Conservation (phyloP, 2,797 vertebrate species). For the Leptodactylus fallax region DNA sequence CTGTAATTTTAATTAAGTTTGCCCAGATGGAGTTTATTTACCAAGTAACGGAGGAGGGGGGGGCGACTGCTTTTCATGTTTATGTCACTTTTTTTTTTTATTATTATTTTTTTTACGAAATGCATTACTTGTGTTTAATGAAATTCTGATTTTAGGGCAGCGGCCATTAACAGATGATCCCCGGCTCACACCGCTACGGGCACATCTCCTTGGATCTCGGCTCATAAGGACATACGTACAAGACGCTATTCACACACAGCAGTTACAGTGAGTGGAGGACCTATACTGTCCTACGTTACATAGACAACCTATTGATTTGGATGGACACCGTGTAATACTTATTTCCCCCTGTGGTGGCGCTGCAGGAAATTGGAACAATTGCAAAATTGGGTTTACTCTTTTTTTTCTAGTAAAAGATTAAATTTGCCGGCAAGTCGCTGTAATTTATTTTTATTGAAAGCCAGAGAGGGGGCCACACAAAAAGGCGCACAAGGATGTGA, state of each 20-base stretch:
- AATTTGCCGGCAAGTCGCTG: too few species aligned
- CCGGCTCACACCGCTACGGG: background rate
- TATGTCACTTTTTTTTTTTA: conserved; percentile 15
- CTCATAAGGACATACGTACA: background rate
- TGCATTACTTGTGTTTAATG: conserved; percentile 30
- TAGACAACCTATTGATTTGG: too few species aligned
- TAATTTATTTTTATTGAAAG: too few species aligned
- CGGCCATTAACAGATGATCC: background rate
- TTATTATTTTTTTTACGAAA: conserved; percentile 15
- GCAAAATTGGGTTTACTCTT: too few species aligned
- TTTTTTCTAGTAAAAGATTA: too few species aligned
- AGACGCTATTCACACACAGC: background rate
- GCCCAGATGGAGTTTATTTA: conserved; percentile 61
- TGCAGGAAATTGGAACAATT: too few species aligned
- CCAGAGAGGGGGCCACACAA: too few species aligned
- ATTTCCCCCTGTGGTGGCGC: too few species aligned
- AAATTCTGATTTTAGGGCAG: conserved; percentile 7
- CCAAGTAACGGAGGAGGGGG: background rate
- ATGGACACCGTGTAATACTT: too few species aligned
- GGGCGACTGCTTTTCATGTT: conserved; percentile 40
- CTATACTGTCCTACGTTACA: too few species aligned
- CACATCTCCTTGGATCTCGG: background rate
- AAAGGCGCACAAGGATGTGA: too few species aligned
- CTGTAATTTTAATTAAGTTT: conserved; percentile 61
- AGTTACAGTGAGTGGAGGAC: too few species aligned